Evolutionary conservation across 92 coral and sea anemone genomes (phyloP), one percentile per base, ranked within the genome.

Genomic region (Epizoanthus illoricatus): DNA sequence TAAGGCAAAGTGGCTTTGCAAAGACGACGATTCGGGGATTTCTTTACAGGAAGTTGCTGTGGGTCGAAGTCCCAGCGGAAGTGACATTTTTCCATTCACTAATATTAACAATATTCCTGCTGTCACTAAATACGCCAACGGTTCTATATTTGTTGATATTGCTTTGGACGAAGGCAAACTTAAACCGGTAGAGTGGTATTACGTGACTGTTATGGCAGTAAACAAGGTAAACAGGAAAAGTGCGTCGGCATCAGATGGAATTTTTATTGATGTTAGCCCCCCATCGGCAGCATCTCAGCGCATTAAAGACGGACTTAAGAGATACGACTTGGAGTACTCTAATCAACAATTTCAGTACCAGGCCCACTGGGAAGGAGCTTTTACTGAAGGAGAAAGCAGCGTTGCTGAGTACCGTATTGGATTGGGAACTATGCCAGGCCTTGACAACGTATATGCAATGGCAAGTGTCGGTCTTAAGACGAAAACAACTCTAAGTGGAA

Each of bases 351-450:
- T 91, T 47, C 62, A 86, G 28, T 97, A 90, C 85, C 95, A 93
- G 28, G 92, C 92, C 64, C 98, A 93, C 61, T 97, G 98, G 99
- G 97, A 94, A 79, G 92, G 94, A 62, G 99, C 98, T 11, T 97
- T 97, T 61, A 87, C 87, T 23, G 99, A 97, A 65, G 87, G 94
- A 6, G 99, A 97, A 82, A 97, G 99, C 75, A 91, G 92, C 20
- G 42, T 97, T 13, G 90, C 64, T 1, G 99, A 97, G 71, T 97
- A 91, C 63, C 90, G 88, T 65, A 84, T 97, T 60, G 99, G 93
- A 45, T 81, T 93, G 74, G 98, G 98, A 24, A 93, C 94, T 11
- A 85, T 20, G 20, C 94, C 92, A 33, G 97, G 97, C 16, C 71
- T 87, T 15, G 83, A 89, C 18, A 92, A 95, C 68, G 80, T 81